Base-by-base conservation (phyloP, 2,113 vertebrate genomes). In the Morone saxatilis region DNA sequence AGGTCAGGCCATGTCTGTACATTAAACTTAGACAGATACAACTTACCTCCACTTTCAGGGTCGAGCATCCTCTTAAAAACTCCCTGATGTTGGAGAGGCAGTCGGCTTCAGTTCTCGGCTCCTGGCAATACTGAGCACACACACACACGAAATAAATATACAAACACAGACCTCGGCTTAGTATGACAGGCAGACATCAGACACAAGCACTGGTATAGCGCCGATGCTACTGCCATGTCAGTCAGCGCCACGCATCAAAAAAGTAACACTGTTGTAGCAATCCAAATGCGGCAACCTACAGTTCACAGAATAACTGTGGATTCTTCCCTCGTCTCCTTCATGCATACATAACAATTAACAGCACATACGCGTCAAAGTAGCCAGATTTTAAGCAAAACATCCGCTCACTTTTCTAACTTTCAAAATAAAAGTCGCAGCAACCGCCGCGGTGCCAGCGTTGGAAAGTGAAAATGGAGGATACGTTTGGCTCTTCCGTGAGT, bases 11-110 rank as follows among this genome's bases (percentile, higher is more conserved):
- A 45, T 25, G 80, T 70, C 0, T 36, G 10, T 7, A 59, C 10
- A 63, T 17, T 4, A 74, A 76, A 87, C 38, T 86, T 69, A 5
- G 14, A 31, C 31, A 4, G 31, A 31, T 31, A 31, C n/a, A 77
- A 84, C 97, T 97, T 95, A 99, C 98, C 97, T 99, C 97, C 71
- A 99, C 96, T 93, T 97, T 97, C 81, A 99, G 93, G 45, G 95
- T 60, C 0, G 90, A 47, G 20, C 97, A 98, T 95, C 97, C 97
- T 93, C 95, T 97, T 74, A 99, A 90, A 94, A 99, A 99, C 91
- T 98, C 97, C 75, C 89, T 94, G 86, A 98, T 97, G 80, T 99
- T 99, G 85, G 86, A 86, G 86, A 97, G 88, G 90, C 97, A 98
- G 59, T 97, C 97, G 0, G 94, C 94, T 96, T 99, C 97, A 48